These are phyloP conservation scores for Lophochroa leadbeateri DNA, from an alignment of 2,113 vertebrate species.

Conservation along the genomic window DNA sequence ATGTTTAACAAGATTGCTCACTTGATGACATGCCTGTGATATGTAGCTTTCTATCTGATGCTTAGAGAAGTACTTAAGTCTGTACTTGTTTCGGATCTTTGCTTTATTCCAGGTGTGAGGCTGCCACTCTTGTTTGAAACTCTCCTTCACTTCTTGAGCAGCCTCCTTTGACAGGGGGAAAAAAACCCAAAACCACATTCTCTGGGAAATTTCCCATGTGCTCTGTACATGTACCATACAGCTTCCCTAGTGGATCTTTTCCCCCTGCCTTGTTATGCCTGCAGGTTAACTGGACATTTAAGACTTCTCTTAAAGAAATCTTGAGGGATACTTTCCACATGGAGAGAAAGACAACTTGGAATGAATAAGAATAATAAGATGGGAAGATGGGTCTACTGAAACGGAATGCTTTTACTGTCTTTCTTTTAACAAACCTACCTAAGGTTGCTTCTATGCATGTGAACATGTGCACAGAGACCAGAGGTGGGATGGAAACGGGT, in stretches of 20 bases:
- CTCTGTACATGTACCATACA: not conserved
- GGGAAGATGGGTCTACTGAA: not conserved
- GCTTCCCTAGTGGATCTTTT: not conserved
- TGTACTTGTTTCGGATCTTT: not conserved
- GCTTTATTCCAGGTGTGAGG: not conserved
- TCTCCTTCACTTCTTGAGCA: not conserved
- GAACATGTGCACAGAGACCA: not conserved
- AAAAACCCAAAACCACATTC: not conserved
- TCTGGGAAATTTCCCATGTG: fast-evolving
- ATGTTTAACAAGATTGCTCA: not conserved
- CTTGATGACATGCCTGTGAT: not conserved
- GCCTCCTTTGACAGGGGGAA: not conserved
- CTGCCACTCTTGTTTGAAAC: not conserved
- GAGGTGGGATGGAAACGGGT: not conserved
- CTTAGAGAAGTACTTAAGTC: not conserved
- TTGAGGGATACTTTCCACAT: not conserved
- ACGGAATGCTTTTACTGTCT: fast-evolving
- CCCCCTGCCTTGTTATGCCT: not conserved
- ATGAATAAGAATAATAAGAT: not conserved
- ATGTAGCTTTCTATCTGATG: not conserved
- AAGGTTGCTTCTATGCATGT: not conserved
- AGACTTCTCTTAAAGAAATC: not conserved
- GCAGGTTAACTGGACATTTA: not conserved
- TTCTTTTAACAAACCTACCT: not conserved
- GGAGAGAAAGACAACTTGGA: not conserved